Percentiles rank a stretch among this genome's conserved stretches.
These are phyloP conservation scores for Natrix natrix DNA, from an alignment of 2,797 vertebrate species.

Conservation along the genomic window DNA sequence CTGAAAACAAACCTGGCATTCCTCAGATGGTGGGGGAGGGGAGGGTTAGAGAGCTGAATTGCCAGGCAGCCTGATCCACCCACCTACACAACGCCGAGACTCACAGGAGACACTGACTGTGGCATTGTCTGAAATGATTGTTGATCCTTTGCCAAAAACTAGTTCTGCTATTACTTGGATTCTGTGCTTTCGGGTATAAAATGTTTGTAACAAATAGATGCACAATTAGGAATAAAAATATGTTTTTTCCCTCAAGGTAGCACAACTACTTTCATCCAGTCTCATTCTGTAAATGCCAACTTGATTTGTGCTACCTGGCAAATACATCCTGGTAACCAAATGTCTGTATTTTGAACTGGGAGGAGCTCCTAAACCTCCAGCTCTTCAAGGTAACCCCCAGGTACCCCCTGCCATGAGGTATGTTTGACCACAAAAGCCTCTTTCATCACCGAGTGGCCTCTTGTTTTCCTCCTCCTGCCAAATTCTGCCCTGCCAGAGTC, in stretches of 20 bases:
- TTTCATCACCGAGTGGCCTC: not conserved
- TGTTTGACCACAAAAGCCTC: too few species aligned
- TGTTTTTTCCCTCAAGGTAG: not conserved
- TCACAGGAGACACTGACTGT: not conserved
- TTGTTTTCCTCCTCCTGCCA: not conserved
- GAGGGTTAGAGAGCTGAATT: too few species aligned
- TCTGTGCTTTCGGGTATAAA: not conserved
- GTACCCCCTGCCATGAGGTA: not conserved
- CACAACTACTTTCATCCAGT: not conserved
- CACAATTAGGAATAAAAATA: not conserved
- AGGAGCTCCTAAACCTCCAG: not conserved
- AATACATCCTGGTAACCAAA: not conserved
- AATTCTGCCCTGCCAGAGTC: not conserved
- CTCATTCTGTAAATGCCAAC: not conserved
- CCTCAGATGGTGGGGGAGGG: not conserved
- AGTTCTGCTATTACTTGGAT: not conserved
- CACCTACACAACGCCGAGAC: not conserved
- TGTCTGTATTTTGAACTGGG: not conserved
- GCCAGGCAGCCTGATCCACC: not conserved
- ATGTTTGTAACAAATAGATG: not conserved
- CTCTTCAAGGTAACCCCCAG: too few species aligned
- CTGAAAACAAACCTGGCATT: not conserved
- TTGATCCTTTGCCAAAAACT: not conserved
- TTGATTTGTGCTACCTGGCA: not conserved
- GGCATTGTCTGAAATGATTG: not conserved